phyloP scores from a whole-genome alignment of 2,797 vertebrate genomes.

The Esox lucius region DNA sequence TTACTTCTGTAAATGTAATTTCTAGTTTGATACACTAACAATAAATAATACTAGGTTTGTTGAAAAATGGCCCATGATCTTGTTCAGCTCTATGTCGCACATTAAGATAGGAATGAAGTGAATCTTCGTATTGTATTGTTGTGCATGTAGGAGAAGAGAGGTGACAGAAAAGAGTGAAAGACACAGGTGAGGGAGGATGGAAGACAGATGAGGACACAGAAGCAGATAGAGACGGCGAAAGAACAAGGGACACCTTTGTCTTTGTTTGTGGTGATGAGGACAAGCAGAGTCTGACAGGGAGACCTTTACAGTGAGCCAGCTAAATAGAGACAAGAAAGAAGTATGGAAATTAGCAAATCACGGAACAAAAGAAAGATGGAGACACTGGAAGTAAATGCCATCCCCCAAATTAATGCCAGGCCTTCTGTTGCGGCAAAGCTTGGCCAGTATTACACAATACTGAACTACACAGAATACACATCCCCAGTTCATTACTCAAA shows the following conservation, averaged over 20 bases:
- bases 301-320: constrained; percentile 69
- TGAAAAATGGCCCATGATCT: background rate
- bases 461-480: constrained; percentile 41
- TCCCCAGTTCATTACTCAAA: background rate
- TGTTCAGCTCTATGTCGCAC: background rate
- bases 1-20: no score
- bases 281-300: constrained; percentile 73
- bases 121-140: background rate
- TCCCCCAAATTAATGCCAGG: constrained; percentile 59
- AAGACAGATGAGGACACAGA: background rate
- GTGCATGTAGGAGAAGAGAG: background rate
- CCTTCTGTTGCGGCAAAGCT: constrained; percentile 55
- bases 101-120: background rate
- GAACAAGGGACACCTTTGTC: constrained; percentile 51
- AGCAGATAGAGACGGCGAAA: constrained; percentile 3
- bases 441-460: constrained; percentile 37
- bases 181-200: background rate
- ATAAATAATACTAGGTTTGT: no score
- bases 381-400: constrained; percentile 65
- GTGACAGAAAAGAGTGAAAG: background rate
- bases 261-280: constrained; percentile 75
- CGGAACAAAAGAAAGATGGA: constrained; percentile 62
- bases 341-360: constrained; percentile 63
- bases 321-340: constrained; percentile 65
- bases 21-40: no score